Base-by-base conservation (phyloP, 1,140 invertebrate genomes). In the Lepidostoma basale region DNA sequence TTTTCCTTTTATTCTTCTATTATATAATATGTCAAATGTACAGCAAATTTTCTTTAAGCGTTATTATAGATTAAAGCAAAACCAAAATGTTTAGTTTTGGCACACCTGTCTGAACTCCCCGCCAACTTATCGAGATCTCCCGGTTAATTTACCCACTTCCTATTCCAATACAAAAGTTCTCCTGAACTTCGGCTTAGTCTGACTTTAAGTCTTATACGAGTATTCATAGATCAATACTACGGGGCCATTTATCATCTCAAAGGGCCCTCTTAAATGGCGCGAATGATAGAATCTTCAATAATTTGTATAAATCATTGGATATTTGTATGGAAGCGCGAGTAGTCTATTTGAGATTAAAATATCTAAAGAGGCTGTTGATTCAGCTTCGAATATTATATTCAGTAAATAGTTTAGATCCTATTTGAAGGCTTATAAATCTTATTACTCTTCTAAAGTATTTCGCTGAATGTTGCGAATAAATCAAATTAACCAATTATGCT, bases 231-330 rank as follows among this genome's bases (percentile, higher is more conserved):
- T 69, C 67, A 69, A 63, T 70, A 60, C 68, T 62, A 16, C 9
- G 22, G 44, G 62, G 56, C 40, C 52, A 67, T 52, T 62, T 72
- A 72, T 72, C 65, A 56, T 65, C 60, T 68, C 65, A 68, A 68
- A 72, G 64, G 62, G 58, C 47, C 65, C 39, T 47, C 33, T 49
- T 25, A 62, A 70, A 70, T 70, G 52, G 62, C 23, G 63, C 52
- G 23, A 65, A 52, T 42, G 69, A 63, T 70, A 70, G 59, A 39
- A 67, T 67, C 59, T 72, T 72, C 70, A 72, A 68, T 72, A 64
- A 67, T 60, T 72, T 72, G 45, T 63, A 64, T 72, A 59, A 72
- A 72, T 72, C 60, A 68, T 60, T 68, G 58, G 56, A 60, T 60
- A 54, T 42, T 60, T n/a, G 26, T 33, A 22, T 20, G 26, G 60